A percentile compares a stretch with the other conserved stretches of the same genome.
Conservation (phyloP, 2,797 vertebrate species). For the Eleutherodactylus coqui region DNA sequence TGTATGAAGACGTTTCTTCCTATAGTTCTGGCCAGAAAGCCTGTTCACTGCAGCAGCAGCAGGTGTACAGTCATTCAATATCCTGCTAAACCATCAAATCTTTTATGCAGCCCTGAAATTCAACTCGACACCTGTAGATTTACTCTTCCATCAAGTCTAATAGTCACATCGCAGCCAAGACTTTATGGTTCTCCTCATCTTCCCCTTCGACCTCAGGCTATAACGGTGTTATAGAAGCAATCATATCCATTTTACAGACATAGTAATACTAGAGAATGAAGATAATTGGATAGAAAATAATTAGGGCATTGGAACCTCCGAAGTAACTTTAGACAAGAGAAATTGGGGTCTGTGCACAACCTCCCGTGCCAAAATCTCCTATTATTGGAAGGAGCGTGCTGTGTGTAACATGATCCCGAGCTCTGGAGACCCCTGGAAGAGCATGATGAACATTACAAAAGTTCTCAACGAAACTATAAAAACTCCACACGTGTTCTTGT, state of each 20-base stretch:
- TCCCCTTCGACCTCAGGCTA: background rate
- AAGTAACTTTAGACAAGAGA: slow-evolving; percentile 23
- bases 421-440: slow-evolving; percentile 1
- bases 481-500: slow-evolving; percentile 16
- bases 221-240: background rate
- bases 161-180: background rate
- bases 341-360: background rate
- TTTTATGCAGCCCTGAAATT: background rate
- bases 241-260: background rate
- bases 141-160: background rate
- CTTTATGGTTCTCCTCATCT: background rate
- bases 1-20: background rate
- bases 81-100: background rate
- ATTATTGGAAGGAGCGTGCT: background rate
- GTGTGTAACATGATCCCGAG: slow-evolving; percentile 15
- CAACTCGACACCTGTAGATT: background rate
- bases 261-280: background rate
- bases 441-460: background rate
- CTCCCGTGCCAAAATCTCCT: background rate
- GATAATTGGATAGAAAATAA: slow-evolving; percentile 20
- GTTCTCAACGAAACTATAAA: slow-evolving; percentile 26
- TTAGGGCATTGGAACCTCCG: slow-evolving; percentile 8
- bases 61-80: background rate
- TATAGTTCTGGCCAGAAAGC: background rate
- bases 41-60: background rate